Percentiles rank a stretch among this genome's conserved stretches.
phyloP scores from a whole-genome alignment of 1,140 invertebrate genomes.

The Diprion similis region DNA sequence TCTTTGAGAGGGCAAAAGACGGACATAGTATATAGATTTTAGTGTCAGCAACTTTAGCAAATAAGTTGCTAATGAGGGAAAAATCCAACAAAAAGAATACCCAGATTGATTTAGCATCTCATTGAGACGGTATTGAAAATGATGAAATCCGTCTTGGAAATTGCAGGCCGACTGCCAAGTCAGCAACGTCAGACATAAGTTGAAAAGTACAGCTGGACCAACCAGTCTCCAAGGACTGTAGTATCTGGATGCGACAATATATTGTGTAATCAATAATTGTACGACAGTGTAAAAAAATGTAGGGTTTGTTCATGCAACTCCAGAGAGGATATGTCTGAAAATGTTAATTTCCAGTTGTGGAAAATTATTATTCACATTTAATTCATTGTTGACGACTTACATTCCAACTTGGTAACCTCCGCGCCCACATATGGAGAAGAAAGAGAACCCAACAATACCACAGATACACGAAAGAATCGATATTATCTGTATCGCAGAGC shows the following conservation, averaged over 20 bases:
- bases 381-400: conserved; percentile 25
- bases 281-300: conserved; percentile 10
- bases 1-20: conserved; percentile 19
- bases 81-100: neutral
- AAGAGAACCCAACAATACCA: conserved; percentile 34
- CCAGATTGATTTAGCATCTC: neutral
- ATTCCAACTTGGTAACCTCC: conserved; percentile 36
- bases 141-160: neutral
- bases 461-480: conserved; percentile 39
- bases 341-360: neutral
- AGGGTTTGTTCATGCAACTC: conserved; percentile 3
- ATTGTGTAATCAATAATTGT: neutral
- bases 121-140: neutral
- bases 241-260: neutral
- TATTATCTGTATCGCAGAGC: conserved; percentile 33
- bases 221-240: neutral
- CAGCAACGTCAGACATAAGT: neutral
- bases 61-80: neutral
- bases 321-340: neutral
- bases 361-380: conserved; percentile 19
- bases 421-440: conserved; percentile 42
- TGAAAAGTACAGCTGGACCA: neutral
- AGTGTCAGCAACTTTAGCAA: too few species aligned
- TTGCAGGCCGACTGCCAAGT: neutral
- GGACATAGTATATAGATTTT: neutral